A percentile compares a stretch with the other conserved stretches of the same genome.
phyloP scores from a whole-genome alignment of 1,140 invertebrate species.

The Limonius californicus region DNA sequence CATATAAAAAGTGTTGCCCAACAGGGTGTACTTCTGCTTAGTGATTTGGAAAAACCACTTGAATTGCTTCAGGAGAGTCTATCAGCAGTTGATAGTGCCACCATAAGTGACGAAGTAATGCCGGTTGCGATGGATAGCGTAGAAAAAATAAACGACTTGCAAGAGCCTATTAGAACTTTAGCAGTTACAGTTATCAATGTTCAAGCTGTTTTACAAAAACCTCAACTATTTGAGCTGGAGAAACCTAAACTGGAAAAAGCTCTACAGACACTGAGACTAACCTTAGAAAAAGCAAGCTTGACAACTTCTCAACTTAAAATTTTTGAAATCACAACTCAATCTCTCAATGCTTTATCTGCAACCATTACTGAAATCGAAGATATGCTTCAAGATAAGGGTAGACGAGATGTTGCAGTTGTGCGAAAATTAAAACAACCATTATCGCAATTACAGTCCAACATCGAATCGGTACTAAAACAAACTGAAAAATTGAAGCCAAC shows the following conservation, averaged over 20 bases:
- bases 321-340: not conserved
- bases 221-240: not conserved
- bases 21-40: not conserved
- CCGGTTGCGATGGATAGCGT: not conserved
- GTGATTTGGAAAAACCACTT: not conserved
- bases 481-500: not conserved
- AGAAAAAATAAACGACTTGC: not conserved
- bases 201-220: not conserved
- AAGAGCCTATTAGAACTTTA: not conserved
- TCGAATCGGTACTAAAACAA: not conserved
- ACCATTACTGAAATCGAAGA: not conserved
- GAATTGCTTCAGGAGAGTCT: not conserved
- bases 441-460: not conserved
- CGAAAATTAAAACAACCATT: not conserved
- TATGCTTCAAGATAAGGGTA: not conserved
- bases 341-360: not conserved
- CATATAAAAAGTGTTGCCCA: too few relatives aligned
- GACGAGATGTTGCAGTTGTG: constrained; percentile 5
- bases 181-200: not conserved
- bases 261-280: not conserved
- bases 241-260: not conserved
- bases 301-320: not conserved
- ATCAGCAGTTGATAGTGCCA: not conserved
- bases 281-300: not conserved
- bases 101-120: not conserved